Percentiles rank a stretch among this genome's conserved stretches.
Conservation (phyloP, 2,113 vertebrate species). For the Oncorhynchus clarkii region DNA sequence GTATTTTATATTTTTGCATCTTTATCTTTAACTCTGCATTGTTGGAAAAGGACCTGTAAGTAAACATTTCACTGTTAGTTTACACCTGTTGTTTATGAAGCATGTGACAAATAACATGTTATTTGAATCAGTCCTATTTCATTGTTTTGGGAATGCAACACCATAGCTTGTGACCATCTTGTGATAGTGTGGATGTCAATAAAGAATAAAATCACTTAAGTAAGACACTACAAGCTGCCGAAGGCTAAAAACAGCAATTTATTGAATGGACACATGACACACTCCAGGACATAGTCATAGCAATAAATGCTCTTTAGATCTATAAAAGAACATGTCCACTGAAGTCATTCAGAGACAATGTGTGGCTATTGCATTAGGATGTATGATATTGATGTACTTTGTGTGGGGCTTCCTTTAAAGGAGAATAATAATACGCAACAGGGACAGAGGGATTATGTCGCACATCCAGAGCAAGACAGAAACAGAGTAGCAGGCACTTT, state of each 20-base stretch:
- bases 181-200: slow-evolving; percentile 8
- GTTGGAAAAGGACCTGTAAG: too few species aligned
- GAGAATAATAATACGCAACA: too few species aligned
- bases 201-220: neutral
- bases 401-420: neutral
- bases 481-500: neutral
- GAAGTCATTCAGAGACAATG: neutral
- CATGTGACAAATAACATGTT: too few species aligned
- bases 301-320: slow-evolving; percentile 33
- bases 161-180: slow-evolving; percentile 35
- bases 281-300: slow-evolving; percentile 23
- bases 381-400: neutral
- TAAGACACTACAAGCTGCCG: slow-evolving; percentile 31
- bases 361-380: neutral
- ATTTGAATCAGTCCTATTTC: slow-evolving; percentile 30
- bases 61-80: too few species aligned
- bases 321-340: neutral
- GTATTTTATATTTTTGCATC: too few species aligned
- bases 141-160: slow-evolving; percentile 47
- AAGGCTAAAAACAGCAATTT: neutral
- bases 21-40: too few species aligned
- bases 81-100: too few species aligned
- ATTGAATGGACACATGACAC: slow-evolving; percentile 11
- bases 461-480: neutral
- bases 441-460: too few species aligned